A percentile compares a stretch with the other conserved stretches of the same genome.
These are phyloP conservation scores for Danio kyathit DNA, from an alignment of 2,797 vertebrate genomes.

Conservation along the genomic window DNA sequence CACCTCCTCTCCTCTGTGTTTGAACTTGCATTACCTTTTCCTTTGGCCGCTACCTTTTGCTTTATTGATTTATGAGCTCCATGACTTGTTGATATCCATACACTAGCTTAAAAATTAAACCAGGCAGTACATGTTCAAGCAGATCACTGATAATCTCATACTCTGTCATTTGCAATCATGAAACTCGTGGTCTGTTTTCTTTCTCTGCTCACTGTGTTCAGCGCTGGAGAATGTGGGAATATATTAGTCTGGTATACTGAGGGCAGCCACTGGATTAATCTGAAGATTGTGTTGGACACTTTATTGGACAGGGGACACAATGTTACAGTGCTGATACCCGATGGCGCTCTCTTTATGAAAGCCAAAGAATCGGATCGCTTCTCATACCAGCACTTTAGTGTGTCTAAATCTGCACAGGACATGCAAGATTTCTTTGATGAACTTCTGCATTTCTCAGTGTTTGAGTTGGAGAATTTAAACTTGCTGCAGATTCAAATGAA, in stretches of 20 bases:
- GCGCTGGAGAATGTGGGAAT: constrained; percentile 62
- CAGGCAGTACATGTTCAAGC: not conserved
- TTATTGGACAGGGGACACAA: constrained; percentile 72
- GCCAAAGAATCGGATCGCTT: constrained; percentile 47
- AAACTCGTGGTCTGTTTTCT: not conserved
- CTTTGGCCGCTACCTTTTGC: constrained; percentile 1
- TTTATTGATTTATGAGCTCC: constrained; percentile 7
- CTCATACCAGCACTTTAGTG: constrained; percentile 62
- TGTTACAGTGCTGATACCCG: constrained; percentile 72
- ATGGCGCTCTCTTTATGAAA: constrained; percentile 67
- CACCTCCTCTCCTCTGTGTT: no score
- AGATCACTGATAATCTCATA: not conserved
- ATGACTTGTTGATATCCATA: not conserved
- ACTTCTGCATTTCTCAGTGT: constrained; percentile 56
- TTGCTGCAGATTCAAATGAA: constrained; percentile 72
- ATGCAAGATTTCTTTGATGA: constrained; percentile 16
- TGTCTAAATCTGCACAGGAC: constrained; percentile 51
- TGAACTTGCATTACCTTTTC: not conserved
- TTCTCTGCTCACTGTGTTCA: not conserved
- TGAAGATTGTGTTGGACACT: constrained; percentile 74
- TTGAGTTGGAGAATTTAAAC: constrained; percentile 70
- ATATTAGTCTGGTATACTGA: constrained; percentile 80
- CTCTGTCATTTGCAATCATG: not conserved
- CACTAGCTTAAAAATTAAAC: not conserved
- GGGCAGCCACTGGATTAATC: constrained; percentile 83